Evolutionary conservation across 2,113 vertebrate genomes (phyloP), one percentile per base, ranked within the genome.

Genomic region (Xyrauchen texanus): DNA sequence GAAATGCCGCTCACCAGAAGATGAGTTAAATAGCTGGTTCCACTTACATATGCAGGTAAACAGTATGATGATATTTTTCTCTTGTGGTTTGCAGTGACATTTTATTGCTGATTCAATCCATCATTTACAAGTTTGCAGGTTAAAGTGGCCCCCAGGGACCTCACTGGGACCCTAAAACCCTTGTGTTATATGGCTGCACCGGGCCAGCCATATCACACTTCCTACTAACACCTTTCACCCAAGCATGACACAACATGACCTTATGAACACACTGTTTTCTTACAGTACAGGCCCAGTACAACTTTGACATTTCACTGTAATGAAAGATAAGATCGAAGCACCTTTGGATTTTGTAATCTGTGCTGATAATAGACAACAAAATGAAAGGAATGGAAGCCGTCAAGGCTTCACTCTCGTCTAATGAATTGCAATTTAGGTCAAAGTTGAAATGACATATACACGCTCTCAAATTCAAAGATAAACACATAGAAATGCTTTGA

Each of bases 181-280:
- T 76, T 69, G 75, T 76, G 75, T 64, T 74, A 69, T 49, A 53
- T 45, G 71, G 2, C 46, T 66, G 72, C 55, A 21, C 15, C 61
- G 47, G 69, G 60, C 10, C 60, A 82, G 80, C 81, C 77, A 81
- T 71, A 82, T 74, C 73, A 67, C 87, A 81, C 77, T 85, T 86
- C 86, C 82, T 86, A 87, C 92, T 93, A 90, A 81, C 89, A 87
- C 60, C 80, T 76, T 34, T 82, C 86, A 84, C 78, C 57, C 86
- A 90, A 88, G 84, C 89, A 89, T 85, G 83, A 7, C 65, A 65
- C 66, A 63, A 34, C 77, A 82, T 80, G 87, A 87, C 79, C 58
- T 16, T 13, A 5, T 45, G 47, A 16, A 62, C 52, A 68, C 16
- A n/a, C 70, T 76, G 53, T 8, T 70, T 83, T 68, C 11, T 51